Conservation (phyloP, 2,797 vertebrate species). For the Pseudochirops cupreus region DNA sequence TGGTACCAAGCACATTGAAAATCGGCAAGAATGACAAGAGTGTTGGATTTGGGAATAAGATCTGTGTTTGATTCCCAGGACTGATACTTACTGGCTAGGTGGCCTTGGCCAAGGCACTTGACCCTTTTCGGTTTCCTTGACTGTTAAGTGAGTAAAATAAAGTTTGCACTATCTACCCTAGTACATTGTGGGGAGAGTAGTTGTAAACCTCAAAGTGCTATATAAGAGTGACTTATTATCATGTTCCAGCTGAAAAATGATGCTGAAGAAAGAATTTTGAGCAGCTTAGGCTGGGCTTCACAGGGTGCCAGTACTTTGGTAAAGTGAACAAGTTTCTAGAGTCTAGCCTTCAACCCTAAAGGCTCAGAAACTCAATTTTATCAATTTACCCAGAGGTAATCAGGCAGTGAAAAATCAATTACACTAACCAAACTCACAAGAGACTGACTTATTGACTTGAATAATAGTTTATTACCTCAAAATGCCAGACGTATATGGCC, state of each 20-base stretch:
- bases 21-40: background rate
- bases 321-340: background rate
- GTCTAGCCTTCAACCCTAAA: background rate
- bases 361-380: background rate
- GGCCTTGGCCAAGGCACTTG: background rate
- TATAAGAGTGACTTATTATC: background rate
- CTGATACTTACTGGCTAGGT: background rate
- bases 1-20: background rate
- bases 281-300: background rate
- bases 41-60: background rate
- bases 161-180: background rate
- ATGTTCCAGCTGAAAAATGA: background rate
- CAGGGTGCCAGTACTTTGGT: background rate
- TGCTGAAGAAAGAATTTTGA: background rate
- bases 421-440: background rate
- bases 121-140: background rate
- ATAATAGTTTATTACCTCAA: background rate
- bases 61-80: background rate
- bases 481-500: background rate
- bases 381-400: slow-evolving; percentile 8
- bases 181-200: background rate
- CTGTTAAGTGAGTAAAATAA: background rate
- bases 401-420: background rate
- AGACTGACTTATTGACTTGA: background rate
- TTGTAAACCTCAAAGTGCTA: background rate